A percentile compares a stretch with the other conserved stretches of the same genome.
Conservation (phyloP, 2,113 vertebrate genomes). For the Brienomyrus brachyistius region DNA sequence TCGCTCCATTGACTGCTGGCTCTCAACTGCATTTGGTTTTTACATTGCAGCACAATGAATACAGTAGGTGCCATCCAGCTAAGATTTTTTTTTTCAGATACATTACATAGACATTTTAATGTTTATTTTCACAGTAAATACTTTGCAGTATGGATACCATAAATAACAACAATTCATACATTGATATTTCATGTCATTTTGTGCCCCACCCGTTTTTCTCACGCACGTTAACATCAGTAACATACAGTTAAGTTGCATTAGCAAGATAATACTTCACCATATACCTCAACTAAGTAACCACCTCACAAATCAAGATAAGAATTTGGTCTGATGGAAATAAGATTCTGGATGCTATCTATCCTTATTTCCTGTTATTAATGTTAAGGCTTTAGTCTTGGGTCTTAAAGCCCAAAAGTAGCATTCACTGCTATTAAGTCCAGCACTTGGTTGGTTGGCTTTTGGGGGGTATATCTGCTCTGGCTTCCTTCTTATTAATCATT, state of each 20-base stretch:
- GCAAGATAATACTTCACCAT: not conserved
- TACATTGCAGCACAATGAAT: not conserved
- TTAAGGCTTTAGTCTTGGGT: not conserved
- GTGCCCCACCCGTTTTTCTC: not conserved
- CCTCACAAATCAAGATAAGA: not conserved
- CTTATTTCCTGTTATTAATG: not conserved
- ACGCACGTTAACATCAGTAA: not conserved
- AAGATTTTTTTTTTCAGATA: not conserved
- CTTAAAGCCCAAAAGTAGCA: not conserved
- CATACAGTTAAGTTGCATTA: not conserved
- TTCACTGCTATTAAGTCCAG: not conserved
- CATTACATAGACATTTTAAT: not conserved
- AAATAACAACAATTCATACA: not conserved
- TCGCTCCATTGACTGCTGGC: not conserved
- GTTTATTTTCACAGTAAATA: not conserved
- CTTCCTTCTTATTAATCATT: not conserved
- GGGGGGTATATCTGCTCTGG: not conserved
- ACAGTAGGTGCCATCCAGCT: not conserved
- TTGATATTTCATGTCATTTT: not conserved
- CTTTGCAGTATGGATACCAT: not conserved
- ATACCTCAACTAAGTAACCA: not conserved
- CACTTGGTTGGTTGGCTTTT: not conserved
- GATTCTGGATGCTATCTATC: not conserved
- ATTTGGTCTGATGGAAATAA: not conserved
- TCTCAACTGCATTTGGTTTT: not conserved